Conservation (phyloP, 2,797 vertebrate genomes). For the Ptychobarbus kaznakovi region DNA sequence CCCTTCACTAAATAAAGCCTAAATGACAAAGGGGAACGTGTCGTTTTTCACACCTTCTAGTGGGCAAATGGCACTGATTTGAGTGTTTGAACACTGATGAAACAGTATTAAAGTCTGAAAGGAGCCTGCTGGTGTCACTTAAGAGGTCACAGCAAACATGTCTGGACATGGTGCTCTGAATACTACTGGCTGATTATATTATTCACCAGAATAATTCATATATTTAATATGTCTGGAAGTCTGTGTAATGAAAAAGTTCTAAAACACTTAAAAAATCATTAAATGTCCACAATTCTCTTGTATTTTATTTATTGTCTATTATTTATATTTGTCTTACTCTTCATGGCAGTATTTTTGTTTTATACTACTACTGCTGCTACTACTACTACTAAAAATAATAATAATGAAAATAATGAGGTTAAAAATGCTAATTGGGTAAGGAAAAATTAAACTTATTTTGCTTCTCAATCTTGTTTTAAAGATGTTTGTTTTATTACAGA, state of each 20-base stretch:
- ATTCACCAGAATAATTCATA: not conserved
- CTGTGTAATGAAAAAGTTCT: not conserved
- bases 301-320: too few relatives aligned
- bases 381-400: too few relatives aligned
- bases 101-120: constrained; percentile 58
- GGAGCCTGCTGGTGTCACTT: constrained; percentile 69
- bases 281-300: not conserved
- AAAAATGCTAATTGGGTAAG: too few relatives aligned
- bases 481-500: too few relatives aligned
- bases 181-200: constrained; percentile 8
- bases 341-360: not conserved
- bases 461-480: not conserved
- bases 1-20: constrained; percentile 75
- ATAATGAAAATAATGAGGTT: too few relatives aligned
- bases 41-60: constrained; percentile 76
- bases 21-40: constrained; percentile 73
- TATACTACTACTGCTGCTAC: not conserved
- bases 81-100: constrained; percentile 62
- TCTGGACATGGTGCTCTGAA: constrained; percentile 66
- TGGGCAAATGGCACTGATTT: constrained; percentile 76
- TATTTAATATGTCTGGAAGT: constrained; percentile 4
- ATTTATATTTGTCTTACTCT: not conserved
- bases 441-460: not conserved
- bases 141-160: constrained; percentile 66
- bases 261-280: not conserved